These are phyloP conservation scores for Drosophila paracracens DNA, from an alignment of 2,888 invertebrate species.

Conservation along the genomic window DNA sequence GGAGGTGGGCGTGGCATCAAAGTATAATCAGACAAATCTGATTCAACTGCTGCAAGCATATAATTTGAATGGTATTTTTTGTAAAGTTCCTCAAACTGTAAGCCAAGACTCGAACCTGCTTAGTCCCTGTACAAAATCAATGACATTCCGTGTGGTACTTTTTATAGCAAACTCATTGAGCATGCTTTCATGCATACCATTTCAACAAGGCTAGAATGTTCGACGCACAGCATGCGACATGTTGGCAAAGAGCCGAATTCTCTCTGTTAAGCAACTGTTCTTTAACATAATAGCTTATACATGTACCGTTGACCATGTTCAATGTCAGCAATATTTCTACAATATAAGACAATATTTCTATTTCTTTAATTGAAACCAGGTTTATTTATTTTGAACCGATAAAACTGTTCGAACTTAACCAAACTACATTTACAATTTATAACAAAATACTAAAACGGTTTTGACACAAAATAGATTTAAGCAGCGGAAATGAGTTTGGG, in stretches of 20 bases:
- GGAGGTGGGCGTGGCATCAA: too few species aligned
- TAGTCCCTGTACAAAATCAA: neutral
- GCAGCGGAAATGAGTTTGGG: neutral
- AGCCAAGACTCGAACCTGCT: neutral
- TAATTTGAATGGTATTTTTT: neutral
- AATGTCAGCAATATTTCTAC: neutral
- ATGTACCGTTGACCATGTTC: neutral
- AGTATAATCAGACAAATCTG: neutral
- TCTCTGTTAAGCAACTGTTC: neutral
- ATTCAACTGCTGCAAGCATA: neutral
- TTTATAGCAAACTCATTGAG: neutral
- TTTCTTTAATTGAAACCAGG: neutral
- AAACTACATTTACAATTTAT: neutral
- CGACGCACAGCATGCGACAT: neutral
- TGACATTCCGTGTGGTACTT: neutral
- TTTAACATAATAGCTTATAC: neutral
- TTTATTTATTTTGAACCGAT: neutral
- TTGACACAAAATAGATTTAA: neutral
- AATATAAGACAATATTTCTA: neutral
- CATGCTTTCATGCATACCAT: neutral
- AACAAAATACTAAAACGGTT: neutral
- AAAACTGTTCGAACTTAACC: neutral
- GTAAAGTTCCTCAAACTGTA: neutral
- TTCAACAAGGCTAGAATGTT: neutral
- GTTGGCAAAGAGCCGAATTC: neutral